Percentiles rank a stretch among this genome's conserved stretches.
phyloP scores from a whole-genome alignment of 2,797 vertebrate species.

The Catamblyrhynchus diadema region DNA sequence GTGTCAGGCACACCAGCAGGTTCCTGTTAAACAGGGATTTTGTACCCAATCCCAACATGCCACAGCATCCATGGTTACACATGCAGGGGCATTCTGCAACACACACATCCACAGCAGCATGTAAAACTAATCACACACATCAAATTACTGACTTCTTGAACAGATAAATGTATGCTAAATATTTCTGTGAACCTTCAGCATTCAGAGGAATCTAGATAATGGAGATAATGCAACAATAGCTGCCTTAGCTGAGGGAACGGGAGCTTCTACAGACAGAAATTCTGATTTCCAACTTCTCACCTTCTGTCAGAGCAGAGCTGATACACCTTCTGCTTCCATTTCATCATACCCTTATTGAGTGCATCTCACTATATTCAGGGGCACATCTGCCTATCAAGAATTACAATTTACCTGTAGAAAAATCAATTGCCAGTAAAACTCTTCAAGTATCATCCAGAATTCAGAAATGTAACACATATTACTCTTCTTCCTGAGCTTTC shows the following conservation, averaged over 20 bases:
- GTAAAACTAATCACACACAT: not conserved
- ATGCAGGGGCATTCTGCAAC: not conserved
- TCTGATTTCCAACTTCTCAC: not conserved
- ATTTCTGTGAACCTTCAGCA: not conserved
- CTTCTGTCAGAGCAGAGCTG: not conserved
- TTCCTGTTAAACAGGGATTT: not conserved
- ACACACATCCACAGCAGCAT: not conserved
- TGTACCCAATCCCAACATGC: fast-evolving
- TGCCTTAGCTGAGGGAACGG: not conserved
- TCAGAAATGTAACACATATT: conserved; percentile 22
- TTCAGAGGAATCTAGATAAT: not conserved
- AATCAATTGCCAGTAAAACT: conserved; percentile 53
- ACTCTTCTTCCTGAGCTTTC: conserved; percentile 37
- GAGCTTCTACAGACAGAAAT: not conserved
- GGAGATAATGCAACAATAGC: not conserved
- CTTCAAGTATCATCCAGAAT: not conserved
- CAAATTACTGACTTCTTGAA: not conserved
- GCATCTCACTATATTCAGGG: not conserved
- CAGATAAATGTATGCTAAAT: not conserved
- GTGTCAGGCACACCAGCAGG: not conserved
- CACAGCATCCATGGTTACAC: fast-evolving
- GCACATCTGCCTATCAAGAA: not conserved
- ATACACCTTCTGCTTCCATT: not conserved
- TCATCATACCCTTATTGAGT: not conserved
- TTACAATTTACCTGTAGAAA: conserved; percentile 37